phyloP scores from a whole-genome alignment of 2,113 vertebrate species.

The Oreochromis niloticus region DNA sequence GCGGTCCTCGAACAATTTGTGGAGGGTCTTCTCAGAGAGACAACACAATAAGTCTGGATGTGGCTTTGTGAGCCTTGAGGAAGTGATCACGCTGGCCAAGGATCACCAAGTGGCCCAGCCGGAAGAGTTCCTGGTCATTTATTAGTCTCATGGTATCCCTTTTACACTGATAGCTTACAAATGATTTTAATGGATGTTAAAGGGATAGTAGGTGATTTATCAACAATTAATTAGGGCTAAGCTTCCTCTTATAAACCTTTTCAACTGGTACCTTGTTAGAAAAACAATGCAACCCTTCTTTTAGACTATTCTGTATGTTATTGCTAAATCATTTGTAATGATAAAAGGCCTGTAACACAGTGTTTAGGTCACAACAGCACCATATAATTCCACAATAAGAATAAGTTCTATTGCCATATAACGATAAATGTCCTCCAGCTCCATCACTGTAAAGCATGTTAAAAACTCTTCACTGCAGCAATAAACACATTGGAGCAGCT shows the following conservation, averaged over 20 bases:
- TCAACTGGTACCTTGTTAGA: not conserved
- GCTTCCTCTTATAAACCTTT: not conserved
- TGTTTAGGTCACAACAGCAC: not conserved
- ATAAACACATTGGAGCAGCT: constrained; percentile 10
- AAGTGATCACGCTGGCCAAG: not conserved
- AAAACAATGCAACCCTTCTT: not conserved
- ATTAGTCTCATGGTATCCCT: not conserved
- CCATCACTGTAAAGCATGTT: not conserved
- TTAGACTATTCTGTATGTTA: not conserved
- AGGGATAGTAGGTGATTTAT: not conserved
- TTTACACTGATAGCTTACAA: not conserved
- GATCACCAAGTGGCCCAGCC: not conserved
- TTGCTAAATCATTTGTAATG: not conserved
- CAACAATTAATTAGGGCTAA: not conserved
- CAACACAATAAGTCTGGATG: no score
- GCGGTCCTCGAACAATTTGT: no score
- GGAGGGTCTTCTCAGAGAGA: no score
- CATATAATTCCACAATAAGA: not conserved
- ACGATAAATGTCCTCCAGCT: not conserved
- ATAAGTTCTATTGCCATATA: not conserved
- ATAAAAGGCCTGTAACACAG: not conserved
- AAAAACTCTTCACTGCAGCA: not conserved
- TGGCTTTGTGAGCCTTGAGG: no score
- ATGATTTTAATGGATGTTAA: not conserved
- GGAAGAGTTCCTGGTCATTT: not conserved